Evolutionary conservation across 2,113 vertebrate genomes (phyloP).

Genomic region (Pica pica): DNA sequence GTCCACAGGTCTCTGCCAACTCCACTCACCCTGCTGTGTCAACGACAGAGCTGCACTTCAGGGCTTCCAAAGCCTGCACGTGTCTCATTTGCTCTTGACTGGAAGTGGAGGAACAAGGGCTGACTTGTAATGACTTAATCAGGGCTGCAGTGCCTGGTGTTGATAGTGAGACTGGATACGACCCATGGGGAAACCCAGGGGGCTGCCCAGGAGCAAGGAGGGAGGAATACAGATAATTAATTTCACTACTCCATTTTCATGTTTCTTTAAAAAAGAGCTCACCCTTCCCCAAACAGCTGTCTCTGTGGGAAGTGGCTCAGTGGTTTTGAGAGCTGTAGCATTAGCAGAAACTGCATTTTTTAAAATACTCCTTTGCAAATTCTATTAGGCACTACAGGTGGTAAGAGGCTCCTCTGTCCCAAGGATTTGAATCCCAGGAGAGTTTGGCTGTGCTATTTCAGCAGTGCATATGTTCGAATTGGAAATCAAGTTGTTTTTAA

Average conservation of each 20-base stretch:
- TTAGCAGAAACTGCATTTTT: not conserved
- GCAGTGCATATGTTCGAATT: not conserved
- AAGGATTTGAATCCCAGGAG: not conserved
- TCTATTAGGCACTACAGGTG: not conserved
- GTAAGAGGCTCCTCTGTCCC: not conserved
- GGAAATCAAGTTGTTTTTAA: not conserved
- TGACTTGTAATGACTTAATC: slow-evolving; percentile 34
- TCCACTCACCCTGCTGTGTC: not conserved
- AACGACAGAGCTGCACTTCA: not conserved
- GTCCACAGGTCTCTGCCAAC: not conserved
- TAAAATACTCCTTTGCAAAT: not conserved
- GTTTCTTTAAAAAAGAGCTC: not conserved
- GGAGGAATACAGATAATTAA: slow-evolving; percentile 24
- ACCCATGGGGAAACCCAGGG: not conserved
- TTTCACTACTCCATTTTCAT: not conserved
- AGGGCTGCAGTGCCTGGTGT: not conserved
- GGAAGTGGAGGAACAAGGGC: slow-evolving; percentile 5
- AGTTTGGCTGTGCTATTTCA: not conserved
- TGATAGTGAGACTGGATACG: slow-evolving; percentile 19
- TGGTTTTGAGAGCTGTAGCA: not conserved
- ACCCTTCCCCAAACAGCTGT: not conserved
- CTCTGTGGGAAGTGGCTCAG: not conserved
- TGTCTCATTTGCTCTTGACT: not conserved
- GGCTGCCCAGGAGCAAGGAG: not conserved
- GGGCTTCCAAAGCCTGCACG: not conserved